Percentiles rank a stretch among this genome's conserved stretches.
Conservation (phyloP, 1,140 invertebrate genomes). For the Anagrus nilaparvatae region DNA sequence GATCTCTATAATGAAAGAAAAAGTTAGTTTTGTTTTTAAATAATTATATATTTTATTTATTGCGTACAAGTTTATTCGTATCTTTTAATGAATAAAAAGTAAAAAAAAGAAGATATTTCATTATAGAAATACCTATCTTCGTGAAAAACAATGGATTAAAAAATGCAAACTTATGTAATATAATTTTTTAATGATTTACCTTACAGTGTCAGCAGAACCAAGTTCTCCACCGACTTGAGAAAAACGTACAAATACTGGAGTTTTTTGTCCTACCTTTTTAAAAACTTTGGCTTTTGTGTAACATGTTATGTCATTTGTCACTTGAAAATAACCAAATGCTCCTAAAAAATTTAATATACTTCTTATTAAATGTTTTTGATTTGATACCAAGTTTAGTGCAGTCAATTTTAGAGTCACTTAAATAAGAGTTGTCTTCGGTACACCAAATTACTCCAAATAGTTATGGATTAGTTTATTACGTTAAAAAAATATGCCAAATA, state of each 20-base stretch:
- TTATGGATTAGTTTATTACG: too few relatives aligned
- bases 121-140: too few relatives aligned
- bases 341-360: slow-evolving; percentile 40
- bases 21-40: neutral
- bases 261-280: slow-evolving; percentile 71
- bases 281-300: slow-evolving; percentile 80
- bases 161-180: too few relatives aligned
- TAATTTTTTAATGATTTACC: slow-evolving; percentile 30
- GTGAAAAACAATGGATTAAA: too few relatives aligned
- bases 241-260: slow-evolving; percentile 70
- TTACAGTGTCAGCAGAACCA: slow-evolving; percentile 78
- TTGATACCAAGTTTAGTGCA: too few relatives aligned
- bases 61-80: too few relatives aligned
- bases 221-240: slow-evolving; percentile 84
- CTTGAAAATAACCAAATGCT: slow-evolving; percentile 95
- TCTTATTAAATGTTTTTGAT: neutral
- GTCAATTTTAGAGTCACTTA: too few relatives aligned
- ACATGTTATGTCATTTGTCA: slow-evolving; percentile 80
- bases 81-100: too few relatives aligned
- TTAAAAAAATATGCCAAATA: too few relatives aligned
- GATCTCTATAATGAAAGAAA: slow-evolving; percentile 53
- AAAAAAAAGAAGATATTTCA: too few relatives aligned
- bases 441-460: too few relatives aligned
- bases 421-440: too few relatives aligned
- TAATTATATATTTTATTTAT: neutral